phyloP scores from a whole-genome alignment of 2,113 vertebrate species.

The Steatornis caripensis region DNA sequence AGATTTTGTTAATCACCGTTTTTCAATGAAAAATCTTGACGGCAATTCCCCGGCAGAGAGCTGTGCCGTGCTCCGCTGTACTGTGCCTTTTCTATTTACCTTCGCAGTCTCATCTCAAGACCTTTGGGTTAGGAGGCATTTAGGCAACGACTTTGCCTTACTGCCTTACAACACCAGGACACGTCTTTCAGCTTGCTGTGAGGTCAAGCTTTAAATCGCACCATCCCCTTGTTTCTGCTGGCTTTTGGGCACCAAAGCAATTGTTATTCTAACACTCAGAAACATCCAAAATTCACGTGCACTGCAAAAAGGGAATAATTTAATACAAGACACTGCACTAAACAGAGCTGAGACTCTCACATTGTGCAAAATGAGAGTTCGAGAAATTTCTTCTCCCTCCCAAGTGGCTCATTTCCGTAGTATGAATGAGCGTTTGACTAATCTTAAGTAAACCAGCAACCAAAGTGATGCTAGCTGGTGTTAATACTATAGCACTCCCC shows the following conservation, averaged over 20 bases:
- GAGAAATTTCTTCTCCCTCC: background rate
- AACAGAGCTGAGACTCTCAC: background rate
- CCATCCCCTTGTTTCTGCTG: background rate
- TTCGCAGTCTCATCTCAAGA: background rate
- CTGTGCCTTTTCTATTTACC: background rate
- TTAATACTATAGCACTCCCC: background rate
- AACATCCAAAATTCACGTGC: background rate
- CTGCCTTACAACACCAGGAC: background rate
- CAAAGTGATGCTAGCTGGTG: background rate
- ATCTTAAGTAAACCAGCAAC: background rate
- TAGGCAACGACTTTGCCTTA: background rate
- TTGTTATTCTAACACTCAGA: background rate
- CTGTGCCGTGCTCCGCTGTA: background rate
- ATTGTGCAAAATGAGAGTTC: background rate
- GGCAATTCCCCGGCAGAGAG: background rate
- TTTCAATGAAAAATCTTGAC: background rate
- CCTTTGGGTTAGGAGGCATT: too few species aligned
- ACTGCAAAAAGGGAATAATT: background rate
- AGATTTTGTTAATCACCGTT: background rate
- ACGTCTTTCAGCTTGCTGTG: background rate
- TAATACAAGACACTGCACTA: background rate
- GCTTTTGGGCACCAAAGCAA: background rate
- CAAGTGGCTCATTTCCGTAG: background rate
- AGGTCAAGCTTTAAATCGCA: background rate
- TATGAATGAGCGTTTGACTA: background rate